Evolutionary conservation across 2,888 invertebrate genomes (phyloP).

Genomic region (Drepana falcataria): DNA sequence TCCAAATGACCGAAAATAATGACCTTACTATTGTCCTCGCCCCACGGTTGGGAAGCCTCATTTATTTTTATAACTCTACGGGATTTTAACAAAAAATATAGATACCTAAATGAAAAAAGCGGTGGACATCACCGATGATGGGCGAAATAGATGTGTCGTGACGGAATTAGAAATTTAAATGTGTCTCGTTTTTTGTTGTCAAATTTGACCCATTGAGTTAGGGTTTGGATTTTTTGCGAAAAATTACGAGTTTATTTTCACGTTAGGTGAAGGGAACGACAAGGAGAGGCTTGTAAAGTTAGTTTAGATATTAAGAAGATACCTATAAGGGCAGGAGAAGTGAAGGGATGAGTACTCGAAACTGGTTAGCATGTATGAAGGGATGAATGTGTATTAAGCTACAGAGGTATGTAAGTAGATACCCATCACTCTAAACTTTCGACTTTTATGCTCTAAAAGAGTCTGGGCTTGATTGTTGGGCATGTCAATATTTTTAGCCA

Average conservation of each 20-base stretch:
- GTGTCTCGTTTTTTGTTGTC: conserved; percentile 24
- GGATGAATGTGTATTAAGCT: too few species aligned
- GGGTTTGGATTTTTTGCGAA: conserved; percentile 15
- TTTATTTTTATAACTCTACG: conserved; percentile 70
- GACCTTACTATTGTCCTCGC: conserved; percentile 74
- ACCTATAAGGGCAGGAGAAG: too few species aligned
- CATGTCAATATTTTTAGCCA: too few species aligned
- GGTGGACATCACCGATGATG: conserved; percentile 51
- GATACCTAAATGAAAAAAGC: conserved; percentile 28
- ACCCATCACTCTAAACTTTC: too few species aligned
- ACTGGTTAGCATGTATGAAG: too few species aligned
- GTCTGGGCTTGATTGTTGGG: too few species aligned
- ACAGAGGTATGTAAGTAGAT: too few species aligned
- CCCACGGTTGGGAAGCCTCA: conserved; percentile 64
- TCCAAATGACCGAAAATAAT: conserved; percentile 75
- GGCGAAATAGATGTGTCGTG: conserved; percentile 54
- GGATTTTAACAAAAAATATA: conserved; percentile 58
- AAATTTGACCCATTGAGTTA: conserved; percentile 25
- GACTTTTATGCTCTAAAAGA: too few species aligned
- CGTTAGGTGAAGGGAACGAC: background rate
- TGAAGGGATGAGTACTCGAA: too few species aligned
- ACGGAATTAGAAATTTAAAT: conserved; percentile 50
- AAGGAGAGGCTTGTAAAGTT: background rate
- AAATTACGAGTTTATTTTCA: background rate
- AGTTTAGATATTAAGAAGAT: too few species aligned